Conservation (phyloP, 1,140 invertebrate genomes). For the Agrypnia vestita region DNA sequence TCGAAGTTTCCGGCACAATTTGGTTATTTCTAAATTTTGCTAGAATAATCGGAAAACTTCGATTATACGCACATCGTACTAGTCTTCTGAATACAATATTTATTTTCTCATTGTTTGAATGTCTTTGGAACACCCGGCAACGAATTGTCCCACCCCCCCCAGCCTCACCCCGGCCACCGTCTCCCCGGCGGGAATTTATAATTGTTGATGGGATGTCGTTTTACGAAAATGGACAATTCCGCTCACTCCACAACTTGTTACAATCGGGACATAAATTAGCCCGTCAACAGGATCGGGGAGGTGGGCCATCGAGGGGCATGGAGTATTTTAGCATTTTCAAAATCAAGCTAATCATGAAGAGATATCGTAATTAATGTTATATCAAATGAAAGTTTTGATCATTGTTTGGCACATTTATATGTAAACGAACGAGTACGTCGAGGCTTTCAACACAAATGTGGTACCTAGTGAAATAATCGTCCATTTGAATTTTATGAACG, state of each 20-base stretch:
- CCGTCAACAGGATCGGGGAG: neutral
- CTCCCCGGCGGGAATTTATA: constrained; percentile 56
- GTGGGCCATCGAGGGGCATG: constrained; percentile 8
- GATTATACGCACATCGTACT: too few relatives aligned
- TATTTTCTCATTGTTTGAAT: constrained; percentile 1
- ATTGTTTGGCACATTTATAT: too few relatives aligned
- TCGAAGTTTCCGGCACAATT: too few relatives aligned
- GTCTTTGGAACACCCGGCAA: neutral
- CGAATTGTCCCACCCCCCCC: constrained; percentile 1
- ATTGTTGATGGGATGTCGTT: constrained; percentile 58
- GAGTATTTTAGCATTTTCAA: constrained; percentile 20
- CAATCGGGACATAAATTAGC: constrained; percentile 39
- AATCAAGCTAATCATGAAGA: neutral
- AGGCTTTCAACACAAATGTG: too few relatives aligned
- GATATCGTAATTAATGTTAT: too few relatives aligned
- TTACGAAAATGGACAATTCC: constrained; percentile 53
- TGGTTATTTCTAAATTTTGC: too few relatives aligned
- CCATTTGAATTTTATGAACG: too few relatives aligned
- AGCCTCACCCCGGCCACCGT: neutral
- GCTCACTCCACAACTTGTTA: constrained; percentile 35
- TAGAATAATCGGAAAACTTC: too few relatives aligned
- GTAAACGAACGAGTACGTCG: too few relatives aligned
- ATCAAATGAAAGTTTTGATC: too few relatives aligned
- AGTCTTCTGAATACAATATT: neutral
- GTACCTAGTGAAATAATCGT: too few relatives aligned